Evolutionary conservation across 1,140 invertebrate genomes (phyloP).

Genomic region (Ceratitis capitata): DNA sequence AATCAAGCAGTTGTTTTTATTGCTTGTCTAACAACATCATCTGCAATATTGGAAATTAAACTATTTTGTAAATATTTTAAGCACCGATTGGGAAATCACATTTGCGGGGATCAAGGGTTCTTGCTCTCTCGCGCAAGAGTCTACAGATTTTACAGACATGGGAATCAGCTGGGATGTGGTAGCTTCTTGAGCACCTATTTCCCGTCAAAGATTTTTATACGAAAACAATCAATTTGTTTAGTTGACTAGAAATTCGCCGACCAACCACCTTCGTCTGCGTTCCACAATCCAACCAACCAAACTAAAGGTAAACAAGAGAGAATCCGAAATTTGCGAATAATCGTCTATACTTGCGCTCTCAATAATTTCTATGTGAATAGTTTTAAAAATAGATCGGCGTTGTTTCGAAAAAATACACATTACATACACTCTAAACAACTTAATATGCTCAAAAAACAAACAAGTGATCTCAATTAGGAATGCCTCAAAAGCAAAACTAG

Average conservation of each 20-base stretch:
- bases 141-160: no score
- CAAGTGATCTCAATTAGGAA: not conserved
- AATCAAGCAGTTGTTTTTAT: no score
- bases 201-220: no score
- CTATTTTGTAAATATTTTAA: no score
- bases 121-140: no score
- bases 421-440: not conserved
- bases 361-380: not conserved
- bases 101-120: no score
- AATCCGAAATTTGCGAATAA: not conserved
- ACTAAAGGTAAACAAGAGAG: no score
- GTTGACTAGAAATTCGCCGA: not conserved
- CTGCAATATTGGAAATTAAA: no score
- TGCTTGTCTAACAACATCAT: no score
- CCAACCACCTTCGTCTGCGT: not conserved
- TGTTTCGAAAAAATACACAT: conserved; percentile 6
- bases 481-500: not conserved
- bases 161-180: no score
- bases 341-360: not conserved
- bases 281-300: not conserved
- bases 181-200: no score
- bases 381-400: conserved; percentile 31
- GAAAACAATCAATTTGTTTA: not conserved
- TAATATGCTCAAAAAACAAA: not conserved
- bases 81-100: no score